These are phyloP conservation scores for Rattus rattus DNA, from an alignment of 2,113 vertebrate genomes.

Conservation along the genomic window DNA sequence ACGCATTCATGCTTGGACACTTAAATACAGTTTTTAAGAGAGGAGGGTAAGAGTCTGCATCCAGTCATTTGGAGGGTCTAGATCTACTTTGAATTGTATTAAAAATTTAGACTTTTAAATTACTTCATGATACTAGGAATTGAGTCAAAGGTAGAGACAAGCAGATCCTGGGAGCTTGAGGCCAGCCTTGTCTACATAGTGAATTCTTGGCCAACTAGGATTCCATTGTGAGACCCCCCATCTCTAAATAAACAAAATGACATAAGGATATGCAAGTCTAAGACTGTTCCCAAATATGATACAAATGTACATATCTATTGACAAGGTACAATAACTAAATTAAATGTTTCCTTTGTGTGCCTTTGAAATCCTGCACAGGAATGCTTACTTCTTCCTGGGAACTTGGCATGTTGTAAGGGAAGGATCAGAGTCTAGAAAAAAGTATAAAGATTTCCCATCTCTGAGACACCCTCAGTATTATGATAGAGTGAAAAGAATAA, in stretches of 20 bases:
- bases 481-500: neutral
- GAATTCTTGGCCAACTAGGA: neutral
- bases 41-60: neutral
- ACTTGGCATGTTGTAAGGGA: neutral
- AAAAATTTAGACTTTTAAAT: neutral
- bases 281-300: neutral
- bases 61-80: neutral
- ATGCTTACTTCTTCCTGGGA: neutral
- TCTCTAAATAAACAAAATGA: neutral
- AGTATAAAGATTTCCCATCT: neutral
- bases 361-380: neutral
- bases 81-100: neutral
- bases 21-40: neutral
- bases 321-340: neutral
- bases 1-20: neutral
- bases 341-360: neutral
- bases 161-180: neutral
- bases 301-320: neutral
- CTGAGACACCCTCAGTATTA: neutral
- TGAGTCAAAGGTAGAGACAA: neutral
- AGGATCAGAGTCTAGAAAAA: neutral
- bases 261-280: neutral
- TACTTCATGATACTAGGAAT: neutral
- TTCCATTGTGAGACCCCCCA: neutral
- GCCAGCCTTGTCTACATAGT: neutral